Evolutionary conservation across 2,888 invertebrate species (phyloP).

Genomic region (Drosophila bunnanda): DNA sequence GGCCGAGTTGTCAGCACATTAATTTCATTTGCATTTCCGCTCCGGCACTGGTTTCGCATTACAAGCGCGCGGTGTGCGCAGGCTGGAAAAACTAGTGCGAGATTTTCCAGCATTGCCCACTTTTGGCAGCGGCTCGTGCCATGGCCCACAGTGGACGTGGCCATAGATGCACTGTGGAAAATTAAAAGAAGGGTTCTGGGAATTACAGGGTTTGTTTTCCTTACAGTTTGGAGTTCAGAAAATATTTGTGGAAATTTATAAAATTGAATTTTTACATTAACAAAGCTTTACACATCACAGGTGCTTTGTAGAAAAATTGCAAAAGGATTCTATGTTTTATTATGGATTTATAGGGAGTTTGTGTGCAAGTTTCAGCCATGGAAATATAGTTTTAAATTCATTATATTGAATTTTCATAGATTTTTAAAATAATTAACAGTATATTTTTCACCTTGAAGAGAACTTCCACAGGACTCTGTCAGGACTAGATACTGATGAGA

Average conservation of each 20-base stretch:
- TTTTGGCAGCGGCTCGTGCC: too few relatives aligned
- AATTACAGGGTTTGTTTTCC: too few relatives aligned
- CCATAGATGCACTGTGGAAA: slow-evolving; percentile 1
- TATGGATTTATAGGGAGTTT: too few relatives aligned
- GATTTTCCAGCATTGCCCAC: slow-evolving; percentile 52
- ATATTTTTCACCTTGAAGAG: not conserved
- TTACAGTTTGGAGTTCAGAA: not conserved
- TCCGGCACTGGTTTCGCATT: slow-evolving; percentile 77
- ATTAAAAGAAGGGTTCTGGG: not conserved
- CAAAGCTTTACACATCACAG: too few relatives aligned
- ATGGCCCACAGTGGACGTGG: slow-evolving; percentile 59
- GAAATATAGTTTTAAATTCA: too few relatives aligned
- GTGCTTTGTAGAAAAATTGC: too few relatives aligned
- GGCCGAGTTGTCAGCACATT: slow-evolving; percentile 78
- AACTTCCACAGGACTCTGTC: not conserved
- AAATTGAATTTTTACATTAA: too few relatives aligned
- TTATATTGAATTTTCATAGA: too few relatives aligned
- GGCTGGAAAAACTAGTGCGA: slow-evolving; percentile 78
- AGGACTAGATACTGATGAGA: not conserved
- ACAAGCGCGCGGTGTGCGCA: slow-evolving; percentile 55
- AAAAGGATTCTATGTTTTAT: too few relatives aligned
- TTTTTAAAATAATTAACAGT: too few relatives aligned
- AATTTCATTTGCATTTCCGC: slow-evolving; percentile 82
- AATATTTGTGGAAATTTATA: not conserved
- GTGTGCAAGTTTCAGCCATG: too few relatives aligned